These are phyloP conservation scores for Buathra laborator DNA, from an alignment of 2,888 invertebrate genomes.

Conservation along the genomic window DNA sequence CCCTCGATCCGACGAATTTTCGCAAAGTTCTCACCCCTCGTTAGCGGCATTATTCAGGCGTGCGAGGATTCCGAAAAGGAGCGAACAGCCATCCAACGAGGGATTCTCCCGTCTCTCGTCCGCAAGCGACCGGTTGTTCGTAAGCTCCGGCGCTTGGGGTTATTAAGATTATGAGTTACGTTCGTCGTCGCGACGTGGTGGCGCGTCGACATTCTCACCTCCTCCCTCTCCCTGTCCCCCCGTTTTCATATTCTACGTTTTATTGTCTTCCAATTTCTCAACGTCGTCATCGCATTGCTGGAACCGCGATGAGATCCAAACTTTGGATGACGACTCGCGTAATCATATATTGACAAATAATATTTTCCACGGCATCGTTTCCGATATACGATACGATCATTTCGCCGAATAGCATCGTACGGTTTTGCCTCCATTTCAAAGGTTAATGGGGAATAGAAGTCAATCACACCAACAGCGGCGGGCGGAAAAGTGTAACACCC, in stretches of 20 bases:
- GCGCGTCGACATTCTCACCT: neutral
- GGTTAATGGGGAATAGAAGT: too few species aligned
- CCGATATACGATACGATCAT: too few species aligned
- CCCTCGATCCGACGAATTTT: conserved; percentile 43
- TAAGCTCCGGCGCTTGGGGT: conserved; percentile 18
- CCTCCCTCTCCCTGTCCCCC: neutral
- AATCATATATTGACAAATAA: neutral
- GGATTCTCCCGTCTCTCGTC: neutral
- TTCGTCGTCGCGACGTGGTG: conserved; percentile 18
- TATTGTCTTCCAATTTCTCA: neutral
- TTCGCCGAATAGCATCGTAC: too few species aligned
- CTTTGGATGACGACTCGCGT: neutral
- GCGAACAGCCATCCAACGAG: conserved; percentile 23
- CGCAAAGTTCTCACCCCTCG: conserved; percentile 61
- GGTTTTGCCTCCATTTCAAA: too few species aligned
- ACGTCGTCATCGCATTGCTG: neutral
- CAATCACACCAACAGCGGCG: too few species aligned
- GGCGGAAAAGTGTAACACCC: too few species aligned
- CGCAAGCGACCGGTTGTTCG: conserved; percentile 24
- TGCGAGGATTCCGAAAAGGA: conserved; percentile 60
- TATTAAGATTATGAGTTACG: conserved; percentile 59
- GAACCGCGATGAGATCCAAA: neutral
- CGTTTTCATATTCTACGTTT: neutral
- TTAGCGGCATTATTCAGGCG: conserved; percentile 63
- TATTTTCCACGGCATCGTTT: neutral